Evolutionary conservation across 2,797 vertebrate genomes (phyloP).

Genomic region (Diglossa cyanea): DNA sequence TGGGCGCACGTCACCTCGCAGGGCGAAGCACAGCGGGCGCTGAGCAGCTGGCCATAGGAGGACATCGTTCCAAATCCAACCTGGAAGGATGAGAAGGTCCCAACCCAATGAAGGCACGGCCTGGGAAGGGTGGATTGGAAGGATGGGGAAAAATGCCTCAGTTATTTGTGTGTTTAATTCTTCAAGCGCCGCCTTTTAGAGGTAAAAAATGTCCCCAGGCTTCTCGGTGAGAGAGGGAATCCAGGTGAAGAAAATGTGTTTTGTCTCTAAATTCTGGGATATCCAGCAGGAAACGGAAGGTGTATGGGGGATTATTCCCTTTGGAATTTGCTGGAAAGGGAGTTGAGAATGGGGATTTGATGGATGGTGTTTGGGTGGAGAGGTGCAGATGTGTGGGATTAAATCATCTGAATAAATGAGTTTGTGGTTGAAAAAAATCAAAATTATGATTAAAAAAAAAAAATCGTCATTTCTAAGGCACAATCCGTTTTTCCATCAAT

Average conservation of each 20-base stretch:
- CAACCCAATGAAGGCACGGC: background rate
- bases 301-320: background rate
- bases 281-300: background rate
- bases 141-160: background rate
- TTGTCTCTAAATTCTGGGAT: background rate
- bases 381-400: fast-evolving
- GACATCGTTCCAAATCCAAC: background rate
- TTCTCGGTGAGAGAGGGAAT: background rate
- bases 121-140: background rate
- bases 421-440: background rate
- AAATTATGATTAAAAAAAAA: fast-evolving
- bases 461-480: fast-evolving
- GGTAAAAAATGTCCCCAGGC: background rate
- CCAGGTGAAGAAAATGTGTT: fast-evolving
- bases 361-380: background rate
- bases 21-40: background rate
- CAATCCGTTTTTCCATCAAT: background rate
- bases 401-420: fast-evolving
- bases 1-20: background rate
- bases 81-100: background rate
- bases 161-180: background rate
- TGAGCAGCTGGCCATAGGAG: slow-evolving; percentile 1
- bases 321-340: background rate
- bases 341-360: background rate
- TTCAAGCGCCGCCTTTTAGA: background rate